Evolutionary conservation across 2,888 invertebrate genomes (phyloP).

Genomic region (Pelosia muscerda): DNA sequence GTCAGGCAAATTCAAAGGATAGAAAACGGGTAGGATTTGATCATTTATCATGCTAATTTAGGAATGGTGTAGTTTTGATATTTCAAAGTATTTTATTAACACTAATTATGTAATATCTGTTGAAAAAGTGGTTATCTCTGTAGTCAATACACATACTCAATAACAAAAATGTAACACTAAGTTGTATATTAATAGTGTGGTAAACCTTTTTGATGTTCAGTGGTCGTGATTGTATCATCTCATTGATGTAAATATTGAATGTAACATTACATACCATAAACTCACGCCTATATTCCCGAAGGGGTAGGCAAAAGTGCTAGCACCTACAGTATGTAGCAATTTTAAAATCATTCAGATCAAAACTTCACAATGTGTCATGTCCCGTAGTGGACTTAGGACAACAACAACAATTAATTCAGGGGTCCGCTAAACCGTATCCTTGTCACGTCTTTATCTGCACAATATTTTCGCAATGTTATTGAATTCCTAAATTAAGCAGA

Average conservation of each 20-base stretch:
- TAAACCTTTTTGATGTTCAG: background rate
- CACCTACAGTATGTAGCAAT: no score
- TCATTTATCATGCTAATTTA: slow-evolving; percentile 45
- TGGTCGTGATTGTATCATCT: background rate
- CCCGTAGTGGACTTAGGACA: background rate
- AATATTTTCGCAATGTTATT: no score
- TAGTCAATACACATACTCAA: background rate
- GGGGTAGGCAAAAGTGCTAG: no score
- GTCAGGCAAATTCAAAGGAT: no score
- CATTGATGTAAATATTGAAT: background rate
- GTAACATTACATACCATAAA: no score
- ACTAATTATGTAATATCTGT: background rate
- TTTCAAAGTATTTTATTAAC: background rate
- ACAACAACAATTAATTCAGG: background rate
- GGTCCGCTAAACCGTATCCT: background rate
- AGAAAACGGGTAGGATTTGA: no score
- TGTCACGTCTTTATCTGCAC: background rate
- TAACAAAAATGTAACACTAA: background rate
- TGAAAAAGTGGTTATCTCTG: background rate
- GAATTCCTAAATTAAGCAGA: no score
- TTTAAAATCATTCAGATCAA: no score
- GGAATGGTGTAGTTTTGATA: background rate
- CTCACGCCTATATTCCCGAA: no score
- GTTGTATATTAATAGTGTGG: no score
- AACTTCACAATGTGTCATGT: background rate